phyloP scores from a whole-genome alignment of 2,888 invertebrate species.

The Tetrapedia diversipes region DNA sequence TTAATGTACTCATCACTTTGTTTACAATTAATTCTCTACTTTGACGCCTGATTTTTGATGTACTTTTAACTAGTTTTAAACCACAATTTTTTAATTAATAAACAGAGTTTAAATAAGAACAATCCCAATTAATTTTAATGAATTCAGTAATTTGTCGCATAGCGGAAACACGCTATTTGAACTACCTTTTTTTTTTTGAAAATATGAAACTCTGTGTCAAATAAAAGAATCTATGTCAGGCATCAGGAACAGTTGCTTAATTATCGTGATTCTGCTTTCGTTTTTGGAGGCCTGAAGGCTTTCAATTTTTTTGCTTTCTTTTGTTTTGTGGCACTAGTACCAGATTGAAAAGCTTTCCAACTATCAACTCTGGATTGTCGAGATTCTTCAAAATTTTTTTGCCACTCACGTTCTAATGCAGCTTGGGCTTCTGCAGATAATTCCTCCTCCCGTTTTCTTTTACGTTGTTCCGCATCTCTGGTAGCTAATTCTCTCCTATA shows the following conservation, averaged over 20 bases:
- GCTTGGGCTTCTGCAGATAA: slow-evolving; percentile 95
- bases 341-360: slow-evolving; percentile 95
- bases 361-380: slow-evolving; percentile 95
- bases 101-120: slow-evolving; percentile 37
- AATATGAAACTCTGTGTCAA: slow-evolving; percentile 50
- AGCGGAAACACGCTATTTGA: slow-evolving; percentile 22
- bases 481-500: slow-evolving; percentile 90
- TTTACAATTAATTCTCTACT: slow-evolving; percentile 41
- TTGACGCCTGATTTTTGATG: slow-evolving; percentile 49
- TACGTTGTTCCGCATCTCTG: slow-evolving; percentile 96
- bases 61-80: slow-evolving; percentile 26
- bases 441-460: slow-evolving; percentile 96
- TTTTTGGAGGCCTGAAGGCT: slow-evolving; percentile 95
- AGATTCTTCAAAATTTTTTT: slow-evolving; percentile 99
- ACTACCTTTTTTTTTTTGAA: slow-evolving; percentile 48
- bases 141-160: slow-evolving; percentile 30
- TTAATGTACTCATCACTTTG: slow-evolving; percentile 39
- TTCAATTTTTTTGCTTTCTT: slow-evolving; percentile 92
- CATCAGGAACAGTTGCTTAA: slow-evolving; percentile 55
- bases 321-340: slow-evolving; percentile 85
- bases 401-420: slow-evolving; percentile 97
- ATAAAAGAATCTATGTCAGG: slow-evolving; percentile 55
- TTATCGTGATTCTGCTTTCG: slow-evolving; percentile 96
- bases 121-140: slow-evolving; percentile 29
- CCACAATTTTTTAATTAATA: slow-evolving; percentile 39